A percentile compares a stretch with the other conserved stretches of the same genome.
phyloP scores from a whole-genome alignment of 2,113 vertebrate genomes.

The Stigmatopora argus region DNA sequence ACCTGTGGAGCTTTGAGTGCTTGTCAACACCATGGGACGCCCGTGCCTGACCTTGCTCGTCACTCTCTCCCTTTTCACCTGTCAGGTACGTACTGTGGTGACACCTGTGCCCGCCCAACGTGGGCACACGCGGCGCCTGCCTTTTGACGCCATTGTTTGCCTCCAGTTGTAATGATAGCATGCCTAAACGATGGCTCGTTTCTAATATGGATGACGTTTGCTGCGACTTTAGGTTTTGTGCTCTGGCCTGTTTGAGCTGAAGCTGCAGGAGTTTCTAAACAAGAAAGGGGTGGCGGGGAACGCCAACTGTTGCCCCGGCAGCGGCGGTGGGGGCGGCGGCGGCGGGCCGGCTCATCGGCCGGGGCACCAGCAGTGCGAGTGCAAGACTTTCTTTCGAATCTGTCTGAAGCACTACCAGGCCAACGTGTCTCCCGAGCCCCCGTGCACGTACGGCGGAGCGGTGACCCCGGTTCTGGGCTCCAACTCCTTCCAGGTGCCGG shows the following conservation, averaged over 20 bases:
- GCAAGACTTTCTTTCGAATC: constrained; percentile 95
- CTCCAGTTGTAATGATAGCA: neutral
- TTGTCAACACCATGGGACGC: constrained; percentile 83
- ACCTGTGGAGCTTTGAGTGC: constrained; percentile 57
- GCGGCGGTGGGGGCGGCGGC: constrained; percentile 12
- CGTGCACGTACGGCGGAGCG: constrained; percentile 93
- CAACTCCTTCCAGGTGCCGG: constrained; percentile 93
- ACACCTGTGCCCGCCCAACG: neutral
- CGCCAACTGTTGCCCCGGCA: constrained; percentile 82
- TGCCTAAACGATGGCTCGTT: neutral
- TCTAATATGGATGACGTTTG: constrained; percentile 11
- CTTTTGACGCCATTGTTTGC: neutral
- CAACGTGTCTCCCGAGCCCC: constrained; percentile 92
- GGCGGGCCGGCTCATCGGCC: constrained; percentile 54
- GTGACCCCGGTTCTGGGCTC: constrained; percentile 92
- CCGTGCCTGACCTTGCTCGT: constrained; percentile 75
- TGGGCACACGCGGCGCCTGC: neutral
- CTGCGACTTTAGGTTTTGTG: constrained; percentile 74
- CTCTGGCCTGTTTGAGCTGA: constrained; percentile 95
- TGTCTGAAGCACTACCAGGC: constrained; percentile 97
- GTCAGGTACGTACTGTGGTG: constrained; percentile 84
- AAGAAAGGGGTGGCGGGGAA: constrained; percentile 88
- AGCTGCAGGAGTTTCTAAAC: constrained; percentile 96
- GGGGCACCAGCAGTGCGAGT: constrained; percentile 85
- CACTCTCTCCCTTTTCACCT: constrained; percentile 77